Conservation (phyloP, 2,797 vertebrate genomes). For the Karalla daura region DNA sequence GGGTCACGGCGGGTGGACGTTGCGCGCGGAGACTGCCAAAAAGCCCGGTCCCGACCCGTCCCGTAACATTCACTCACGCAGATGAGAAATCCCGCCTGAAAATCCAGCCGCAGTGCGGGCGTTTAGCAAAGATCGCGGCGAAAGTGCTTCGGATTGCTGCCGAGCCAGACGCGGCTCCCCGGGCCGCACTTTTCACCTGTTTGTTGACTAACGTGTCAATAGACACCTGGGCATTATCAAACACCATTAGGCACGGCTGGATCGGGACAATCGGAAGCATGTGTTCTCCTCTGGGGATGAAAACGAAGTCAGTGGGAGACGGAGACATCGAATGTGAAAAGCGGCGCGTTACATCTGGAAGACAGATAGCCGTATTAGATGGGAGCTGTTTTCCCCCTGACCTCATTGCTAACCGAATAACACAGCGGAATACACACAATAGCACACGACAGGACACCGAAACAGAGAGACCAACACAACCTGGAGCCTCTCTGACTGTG, state of each 20-base stretch:
- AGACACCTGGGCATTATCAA: not conserved
- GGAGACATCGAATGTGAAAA: not conserved
- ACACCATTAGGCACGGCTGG: not conserved
- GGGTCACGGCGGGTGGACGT: not conserved
- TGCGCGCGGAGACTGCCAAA: not conserved
- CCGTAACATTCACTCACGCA: too few relatives aligned
- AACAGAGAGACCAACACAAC: not conserved
- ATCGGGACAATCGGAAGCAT: not conserved
- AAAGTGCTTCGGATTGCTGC: too few relatives aligned
- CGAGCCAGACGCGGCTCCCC: too few relatives aligned
- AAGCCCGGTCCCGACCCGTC: too few relatives aligned
- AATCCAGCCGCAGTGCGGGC: not conserved
- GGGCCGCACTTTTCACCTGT: not conserved
- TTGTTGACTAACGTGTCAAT: not conserved
- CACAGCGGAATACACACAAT: not conserved
- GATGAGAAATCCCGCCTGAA: too few relatives aligned
- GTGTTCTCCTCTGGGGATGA: slow-evolving; percentile 5
- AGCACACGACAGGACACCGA: not conserved
- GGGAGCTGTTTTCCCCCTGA: slow-evolving; percentile 16
- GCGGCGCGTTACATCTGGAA: slow-evolving; percentile 23
- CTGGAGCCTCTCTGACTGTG: not conserved
- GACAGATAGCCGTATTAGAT: slow-evolving; percentile 25
- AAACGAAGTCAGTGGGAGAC: not conserved
- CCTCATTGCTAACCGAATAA: not conserved
- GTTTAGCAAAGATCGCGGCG: not conserved